phyloP scores from a whole-genome alignment of 2,888 invertebrate genomes.

The Lepidonotus clava region DNA sequence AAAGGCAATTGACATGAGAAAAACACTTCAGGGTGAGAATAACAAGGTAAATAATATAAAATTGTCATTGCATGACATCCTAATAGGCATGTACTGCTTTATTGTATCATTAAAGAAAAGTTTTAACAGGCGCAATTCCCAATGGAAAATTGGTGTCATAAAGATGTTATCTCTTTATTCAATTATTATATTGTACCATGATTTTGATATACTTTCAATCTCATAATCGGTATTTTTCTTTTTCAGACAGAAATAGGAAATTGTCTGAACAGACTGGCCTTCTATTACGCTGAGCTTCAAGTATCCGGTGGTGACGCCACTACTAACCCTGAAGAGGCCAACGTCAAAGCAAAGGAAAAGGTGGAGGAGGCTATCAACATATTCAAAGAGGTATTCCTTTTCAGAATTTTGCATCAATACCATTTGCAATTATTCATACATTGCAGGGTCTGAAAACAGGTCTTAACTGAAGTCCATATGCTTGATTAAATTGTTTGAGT shows the following conservation, averaged over 20 bases:
- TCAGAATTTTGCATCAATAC: not conserved
- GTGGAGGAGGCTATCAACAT: slow-evolving; percentile 56
- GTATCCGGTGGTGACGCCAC: slow-evolving; percentile 51
- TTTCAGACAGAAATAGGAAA: slow-evolving; percentile 54
- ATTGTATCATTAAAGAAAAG: too few species aligned
- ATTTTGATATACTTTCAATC: too few species aligned
- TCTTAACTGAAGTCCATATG: too few species aligned
- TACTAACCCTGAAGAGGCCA: slow-evolving; percentile 3
- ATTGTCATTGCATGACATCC: not conserved
- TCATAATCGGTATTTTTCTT: too few species aligned
- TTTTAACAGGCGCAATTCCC: too few species aligned
- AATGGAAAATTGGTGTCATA: too few species aligned
- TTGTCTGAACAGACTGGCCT: slow-evolving; percentile 58
- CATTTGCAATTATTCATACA: not conserved
- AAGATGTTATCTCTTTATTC: too few species aligned
- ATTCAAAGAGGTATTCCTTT: slow-evolving; percentile 56
- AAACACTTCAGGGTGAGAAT: not conserved
- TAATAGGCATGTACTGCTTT: not conserved
- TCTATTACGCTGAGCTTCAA: slow-evolving; percentile 60
- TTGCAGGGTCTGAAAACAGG: too few species aligned
- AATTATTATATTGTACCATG: too few species aligned
- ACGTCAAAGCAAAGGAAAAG: slow-evolving; percentile 5
- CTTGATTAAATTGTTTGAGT: too few species aligned
- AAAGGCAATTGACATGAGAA: slow-evolving; percentile 27
- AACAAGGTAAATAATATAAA: slow-evolving; percentile 40